Base-by-base conservation (phyloP, 1,140 invertebrate species). In the Octopus sinensis region DNA sequence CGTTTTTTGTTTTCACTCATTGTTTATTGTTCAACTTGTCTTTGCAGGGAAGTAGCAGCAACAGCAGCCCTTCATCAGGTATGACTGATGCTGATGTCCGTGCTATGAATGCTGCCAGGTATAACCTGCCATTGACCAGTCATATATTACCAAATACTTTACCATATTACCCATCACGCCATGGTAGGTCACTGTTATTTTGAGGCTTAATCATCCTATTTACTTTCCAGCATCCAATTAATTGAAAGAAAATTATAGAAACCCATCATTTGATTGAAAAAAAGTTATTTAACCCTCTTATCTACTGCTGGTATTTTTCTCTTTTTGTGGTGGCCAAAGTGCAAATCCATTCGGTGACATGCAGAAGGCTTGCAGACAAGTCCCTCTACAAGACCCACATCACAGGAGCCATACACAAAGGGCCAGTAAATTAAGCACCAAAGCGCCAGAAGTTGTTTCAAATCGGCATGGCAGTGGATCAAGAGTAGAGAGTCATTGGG, bases 21-120 rank as follows among this genome's bases (percentile, higher is more conserved):
- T 68, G 83, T 81, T 76, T 85, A 68, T 62, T 82, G 85, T 52
- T 80, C 84, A 68, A 78, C 79, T 71, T 84, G 82, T 54, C 81
- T 77, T 77, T 17, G 23, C 17, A 77, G 76, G 76, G 76, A 6
- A 77, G 43, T 13, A 77, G 76, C 76, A 77, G 52, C 43, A 77
- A 51, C 30, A 77, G 76, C 4, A 77, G 52, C 43, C 30, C 79
- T 62, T 62, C 54, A 10, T 79, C 79, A 54, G 54, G 54, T 53
- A 54, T 94, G 23, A 94, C 95, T n/a, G 95, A 96, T 88, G 94
- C 94, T 43, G 95, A 95, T 87, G 92, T 95, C 1, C 91, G 95
- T 81, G 94, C 94, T 0, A 94, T 94, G 4, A 93, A 93, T 81
- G 94, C 94, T 6, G 93, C 94, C 2, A 92, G 94, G 23, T 90